A percentile compares a stretch with the other conserved stretches of the same genome.
These are phyloP conservation scores for Pocota personata DNA, from an alignment of 2,888 invertebrate species.

Conservation along the genomic window DNA sequence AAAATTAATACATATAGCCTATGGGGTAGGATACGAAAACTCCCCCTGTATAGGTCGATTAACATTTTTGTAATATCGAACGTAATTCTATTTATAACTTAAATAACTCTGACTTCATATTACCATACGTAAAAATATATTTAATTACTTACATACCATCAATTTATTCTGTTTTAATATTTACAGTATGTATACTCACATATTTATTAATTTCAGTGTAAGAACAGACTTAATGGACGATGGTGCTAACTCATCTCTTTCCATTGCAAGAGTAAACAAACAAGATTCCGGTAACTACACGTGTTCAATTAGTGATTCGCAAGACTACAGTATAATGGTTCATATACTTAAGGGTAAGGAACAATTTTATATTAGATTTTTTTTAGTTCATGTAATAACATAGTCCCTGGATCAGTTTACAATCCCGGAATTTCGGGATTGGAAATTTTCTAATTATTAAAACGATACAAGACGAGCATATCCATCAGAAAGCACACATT, in stretches of 20 bases:
- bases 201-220: conserved; percentile 79
- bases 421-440: too few relatives aligned
- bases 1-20: too few relatives aligned
- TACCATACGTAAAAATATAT: too few relatives aligned
- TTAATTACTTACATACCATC: not conserved
- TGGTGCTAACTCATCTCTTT: conserved; percentile 84
- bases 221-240: conserved; percentile 84
- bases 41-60: too few relatives aligned
- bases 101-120: too few relatives aligned
- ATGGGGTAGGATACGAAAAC: too few relatives aligned
- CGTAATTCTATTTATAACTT: too few relatives aligned
- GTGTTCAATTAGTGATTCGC: conserved; percentile 83
- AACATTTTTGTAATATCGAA: too few relatives aligned
- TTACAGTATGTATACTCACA: not conserved
- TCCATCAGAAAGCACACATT: too few relatives aligned
- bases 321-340: conserved; percentile 83
- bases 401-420: too few relatives aligned
- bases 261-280: conserved; percentile 83
- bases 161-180: not conserved
- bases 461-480: too few relatives aligned
- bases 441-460: too few relatives aligned
- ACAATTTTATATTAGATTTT: not conserved
- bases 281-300: conserved; percentile 84
- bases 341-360: conserved; percentile 84
- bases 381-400: conserved; percentile 15